These are phyloP conservation scores for Amyelois transitella DNA, from an alignment of 1,140 invertebrate species.

Conservation along the genomic window DNA sequence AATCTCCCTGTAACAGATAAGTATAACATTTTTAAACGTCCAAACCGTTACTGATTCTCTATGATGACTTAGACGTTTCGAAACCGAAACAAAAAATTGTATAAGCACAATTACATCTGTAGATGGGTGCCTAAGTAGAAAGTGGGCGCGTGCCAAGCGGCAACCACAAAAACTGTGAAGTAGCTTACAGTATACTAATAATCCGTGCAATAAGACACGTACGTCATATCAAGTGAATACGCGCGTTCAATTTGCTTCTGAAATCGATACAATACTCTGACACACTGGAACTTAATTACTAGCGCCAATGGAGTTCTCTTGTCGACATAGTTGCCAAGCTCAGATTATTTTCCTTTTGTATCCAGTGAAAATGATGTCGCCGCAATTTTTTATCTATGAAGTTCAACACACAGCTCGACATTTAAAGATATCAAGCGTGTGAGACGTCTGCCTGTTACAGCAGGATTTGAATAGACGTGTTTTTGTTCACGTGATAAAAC, in stretches of 20 bases:
- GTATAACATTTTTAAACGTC: constrained; percentile 14
- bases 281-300: constrained; percentile 51
- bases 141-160: constrained; percentile 58
- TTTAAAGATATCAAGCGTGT: constrained; percentile 11
- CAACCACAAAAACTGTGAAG: constrained; percentile 46
- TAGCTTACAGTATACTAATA: constrained; percentile 48
- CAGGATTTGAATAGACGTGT: constrained; percentile 23
- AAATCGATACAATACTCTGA: constrained; percentile 39
- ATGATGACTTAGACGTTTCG: constrained; percentile 53
- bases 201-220: constrained; percentile 70
- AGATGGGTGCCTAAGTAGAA: constrained; percentile 48
- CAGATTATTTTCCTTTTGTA: constrained; percentile 1
- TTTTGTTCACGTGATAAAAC: constrained; percentile 27
- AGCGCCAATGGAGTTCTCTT: constrained; percentile 39
- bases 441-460: constrained; percentile 7
- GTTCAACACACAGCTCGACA: constrained; percentile 11
- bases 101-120: constrained; percentile 58
- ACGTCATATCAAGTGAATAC: constrained; percentile 58
- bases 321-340: constrained; percentile 13
- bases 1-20: not conserved
- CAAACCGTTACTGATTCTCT: constrained; percentile 43
- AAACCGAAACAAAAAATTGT: constrained; percentile 48
- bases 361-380: not conserved
- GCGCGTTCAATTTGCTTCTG: constrained; percentile 56
- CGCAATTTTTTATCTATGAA: constrained; percentile 7